phyloP scores from a whole-genome alignment of 2,888 invertebrate genomes.

The Chirona hameri region DNA sequence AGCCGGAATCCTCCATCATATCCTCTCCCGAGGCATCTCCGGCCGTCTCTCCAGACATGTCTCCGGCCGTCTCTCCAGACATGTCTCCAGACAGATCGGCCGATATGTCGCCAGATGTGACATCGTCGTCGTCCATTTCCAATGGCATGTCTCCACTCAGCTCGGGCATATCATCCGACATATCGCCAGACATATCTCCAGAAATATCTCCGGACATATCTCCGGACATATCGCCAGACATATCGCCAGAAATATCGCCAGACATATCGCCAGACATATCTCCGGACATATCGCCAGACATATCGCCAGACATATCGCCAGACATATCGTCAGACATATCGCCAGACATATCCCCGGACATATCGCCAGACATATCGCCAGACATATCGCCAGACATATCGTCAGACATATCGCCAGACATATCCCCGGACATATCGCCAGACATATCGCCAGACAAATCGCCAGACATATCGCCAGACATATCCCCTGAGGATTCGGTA shows the following conservation, averaged over 20 bases:
- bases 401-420: conserved; percentile 9
- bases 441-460: conserved; percentile 48
- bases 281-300: no score
- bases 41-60: conserved; percentile 30
- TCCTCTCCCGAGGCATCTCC: conserved; percentile 4
- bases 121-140: no score
- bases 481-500: conserved; percentile 47
- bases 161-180: conserved; percentile 1
- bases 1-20: neutral
- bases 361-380: no score
- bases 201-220: conserved; percentile 48
- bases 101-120: neutral
- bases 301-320: no score
- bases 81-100: conserved; percentile 27
- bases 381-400: no score
- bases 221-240: conserved; percentile 33
- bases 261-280: neutral
- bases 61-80: conserved; percentile 7
- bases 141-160: no score
- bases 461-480: conserved; percentile 41
- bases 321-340: no score
- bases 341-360: no score
- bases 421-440: conserved; percentile 43
- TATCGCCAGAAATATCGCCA: conserved; percentile 9
- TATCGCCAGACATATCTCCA: conserved; percentile 42